These are phyloP conservation scores for Triplophysa rosa DNA, from an alignment of 2,113 vertebrate species.

Conservation along the genomic window DNA sequence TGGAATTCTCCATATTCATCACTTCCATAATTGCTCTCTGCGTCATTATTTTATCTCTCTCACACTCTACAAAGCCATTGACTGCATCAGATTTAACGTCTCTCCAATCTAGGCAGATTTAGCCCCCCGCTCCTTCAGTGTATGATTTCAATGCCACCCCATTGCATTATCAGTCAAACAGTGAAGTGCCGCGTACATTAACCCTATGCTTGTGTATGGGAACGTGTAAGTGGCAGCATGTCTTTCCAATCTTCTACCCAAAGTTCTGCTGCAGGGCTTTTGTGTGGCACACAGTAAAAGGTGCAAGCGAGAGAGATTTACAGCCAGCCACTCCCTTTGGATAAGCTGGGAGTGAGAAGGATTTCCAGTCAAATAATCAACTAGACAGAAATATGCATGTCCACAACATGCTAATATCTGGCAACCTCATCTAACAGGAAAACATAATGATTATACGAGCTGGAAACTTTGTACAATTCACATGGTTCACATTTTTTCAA, in stretches of 20 bases:
- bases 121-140: constrained; percentile 10
- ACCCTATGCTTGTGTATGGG: constrained; percentile 38
- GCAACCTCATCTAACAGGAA: too few relatives aligned
- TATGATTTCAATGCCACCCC: constrained; percentile 31
- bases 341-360: constrained; percentile 48
- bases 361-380: constrained; percentile 54
- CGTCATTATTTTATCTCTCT: constrained; percentile 22
- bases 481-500: too few relatives aligned
- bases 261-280: constrained; percentile 19
- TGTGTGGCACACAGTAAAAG: constrained; percentile 35
- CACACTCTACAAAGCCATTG: constrained; percentile 5
- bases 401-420: background rate
- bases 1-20: constrained; percentile 7
- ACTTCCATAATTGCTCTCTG: constrained; percentile 23
- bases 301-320: constrained; percentile 47
- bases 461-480: too few relatives aligned
- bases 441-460: too few relatives aligned
- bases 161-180: constrained; percentile 41
- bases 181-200: constrained; percentile 44
- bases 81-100: constrained; percentile 26
- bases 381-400: constrained; percentile 40
- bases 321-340: constrained; percentile 41
- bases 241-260: constrained; percentile 37
- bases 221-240: constrained; percentile 33
- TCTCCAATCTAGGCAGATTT: constrained; percentile 15